These are phyloP conservation scores for Poeciliopsis turneri DNA, from an alignment of 2,797 vertebrate species.

Conservation along the genomic window DNA sequence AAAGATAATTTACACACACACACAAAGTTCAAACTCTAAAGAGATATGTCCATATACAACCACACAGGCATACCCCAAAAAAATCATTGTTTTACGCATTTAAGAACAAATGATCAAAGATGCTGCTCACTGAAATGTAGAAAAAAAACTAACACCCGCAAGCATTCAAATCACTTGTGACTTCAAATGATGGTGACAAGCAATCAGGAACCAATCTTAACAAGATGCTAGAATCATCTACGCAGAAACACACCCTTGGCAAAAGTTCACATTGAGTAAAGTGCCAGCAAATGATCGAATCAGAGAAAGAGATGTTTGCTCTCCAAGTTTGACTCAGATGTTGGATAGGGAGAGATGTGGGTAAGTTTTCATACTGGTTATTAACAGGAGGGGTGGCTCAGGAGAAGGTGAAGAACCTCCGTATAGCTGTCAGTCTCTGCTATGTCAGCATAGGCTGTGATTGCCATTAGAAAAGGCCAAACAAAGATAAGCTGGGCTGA, in stretches of 20 bases:
- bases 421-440: constrained; percentile 53
- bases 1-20: constrained; percentile 50
- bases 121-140: constrained; percentile 69
- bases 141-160: constrained; percentile 46
- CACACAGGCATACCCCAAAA: constrained; percentile 42
- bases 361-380: constrained; percentile 45
- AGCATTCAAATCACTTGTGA: constrained; percentile 63
- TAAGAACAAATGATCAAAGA: constrained; percentile 66
- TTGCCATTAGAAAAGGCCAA: constrained; percentile 57
- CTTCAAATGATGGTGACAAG: constrained; percentile 65
- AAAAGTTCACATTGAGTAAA: constrained; percentile 79
- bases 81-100: constrained; percentile 58
- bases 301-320: constrained; percentile 61
- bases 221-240: constrained; percentile 66
- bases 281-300: constrained; percentile 78
- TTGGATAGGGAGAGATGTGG: constrained; percentile 33
- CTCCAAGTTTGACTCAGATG: constrained; percentile 53
- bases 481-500: constrained; percentile 66
- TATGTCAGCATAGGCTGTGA: constrained; percentile 50
- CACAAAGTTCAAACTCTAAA: constrained; percentile 47
- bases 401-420: constrained; percentile 43
- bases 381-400: constrained; percentile 43
- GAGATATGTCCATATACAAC: constrained; percentile 43
- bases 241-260: constrained; percentile 74
- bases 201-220: constrained; percentile 56